Base-by-base conservation (phyloP, 1,140 invertebrate genomes). In the Polypedilum pembai region DNA sequence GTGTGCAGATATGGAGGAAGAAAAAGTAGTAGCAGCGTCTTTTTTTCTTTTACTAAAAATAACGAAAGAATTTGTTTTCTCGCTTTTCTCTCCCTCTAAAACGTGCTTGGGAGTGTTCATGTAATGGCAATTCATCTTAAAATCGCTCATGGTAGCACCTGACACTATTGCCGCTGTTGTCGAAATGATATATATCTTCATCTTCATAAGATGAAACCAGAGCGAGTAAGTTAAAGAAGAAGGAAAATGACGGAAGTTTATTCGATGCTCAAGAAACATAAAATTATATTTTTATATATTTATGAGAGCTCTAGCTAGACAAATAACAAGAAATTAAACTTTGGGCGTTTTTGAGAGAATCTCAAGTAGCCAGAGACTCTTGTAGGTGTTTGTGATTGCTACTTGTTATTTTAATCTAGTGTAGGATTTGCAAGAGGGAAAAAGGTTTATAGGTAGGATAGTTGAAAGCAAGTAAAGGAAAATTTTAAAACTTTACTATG, bases 61-160 rank as follows among this genome's bases (percentile, higher is more conserved):
- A 56, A 56, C 24, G 45, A 56, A 3, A 45, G 24, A 45, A 56
- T 56, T 56, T 56, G 3, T 56, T 56, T n/a, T 56, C 45, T 33
- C 24, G 24, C 24, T 33, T 33, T 5, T 33, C 5, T 33, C 5
- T 33, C 5, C 5, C 24, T 33, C 24, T 33, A 15, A 56, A 56
- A 56, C 45, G 10, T 56, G 45, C 45, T 56, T 10, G 8, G 45
- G 45, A 56, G n/a, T 56, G 45, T 56, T 8, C 7, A 56, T 56
- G 45, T 56, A n/a, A 56, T 15, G n/a, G 45, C 45, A 56, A 56
- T 15, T n/a, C 45, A 56, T 56, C 45, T 56, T 56, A n/a, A 56
- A n/a, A 56, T 56, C 45, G 12, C 45, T 56, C 45, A 56, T 56
- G 45, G 45, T 56, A n/a, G 45, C 45, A 56, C 45, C 45, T 56